A percentile compares a stretch with the other conserved stretches of the same genome.
These are phyloP conservation scores for Etheostoma cragini DNA, from an alignment of 2,113 vertebrate species.

Conservation along the genomic window DNA sequence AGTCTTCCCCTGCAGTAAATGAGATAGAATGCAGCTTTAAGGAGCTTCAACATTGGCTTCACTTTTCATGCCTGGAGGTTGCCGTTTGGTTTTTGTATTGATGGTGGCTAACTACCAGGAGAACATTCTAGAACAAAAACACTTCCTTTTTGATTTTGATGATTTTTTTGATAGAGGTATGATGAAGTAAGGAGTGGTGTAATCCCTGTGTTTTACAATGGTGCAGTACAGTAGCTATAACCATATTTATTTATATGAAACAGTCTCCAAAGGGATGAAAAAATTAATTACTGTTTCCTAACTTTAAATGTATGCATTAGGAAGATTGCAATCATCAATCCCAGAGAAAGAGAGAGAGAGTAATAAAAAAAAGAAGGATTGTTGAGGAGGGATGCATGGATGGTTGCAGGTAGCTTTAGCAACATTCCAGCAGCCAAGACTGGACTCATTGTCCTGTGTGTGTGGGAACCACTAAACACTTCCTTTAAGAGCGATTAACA, in stretches of 20 bases:
- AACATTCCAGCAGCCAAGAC: conserved; percentile 65
- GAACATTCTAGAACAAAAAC: background rate
- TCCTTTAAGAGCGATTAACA: conserved; percentile 76
- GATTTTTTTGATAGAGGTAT: background rate
- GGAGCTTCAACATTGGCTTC: too few species aligned
- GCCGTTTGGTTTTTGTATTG: too few species aligned
- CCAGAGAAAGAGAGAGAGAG: background rate
- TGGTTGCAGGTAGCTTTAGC: conserved; percentile 51
- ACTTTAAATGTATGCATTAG: background rate
- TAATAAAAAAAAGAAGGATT: conserved; percentile 1
- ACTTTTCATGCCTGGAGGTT: too few species aligned
- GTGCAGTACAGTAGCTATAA: background rate
- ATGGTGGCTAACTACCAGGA: background rate
- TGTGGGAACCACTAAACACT: conserved; percentile 74
- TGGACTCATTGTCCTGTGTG: conserved; percentile 71
- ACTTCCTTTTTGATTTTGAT: background rate
- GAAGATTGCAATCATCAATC: background rate
- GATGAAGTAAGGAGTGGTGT: too few species aligned
- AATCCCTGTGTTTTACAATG: background rate
- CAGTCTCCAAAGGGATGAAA: background rate
- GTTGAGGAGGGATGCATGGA: conserved; percentile 40
- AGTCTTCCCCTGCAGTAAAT: too few species aligned
- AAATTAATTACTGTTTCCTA: background rate
- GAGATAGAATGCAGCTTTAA: too few species aligned
- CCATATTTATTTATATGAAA: background rate